Evolutionary conservation across 2,888 invertebrate genomes (phyloP).

Genomic region (Coelopa pilipes): DNA sequence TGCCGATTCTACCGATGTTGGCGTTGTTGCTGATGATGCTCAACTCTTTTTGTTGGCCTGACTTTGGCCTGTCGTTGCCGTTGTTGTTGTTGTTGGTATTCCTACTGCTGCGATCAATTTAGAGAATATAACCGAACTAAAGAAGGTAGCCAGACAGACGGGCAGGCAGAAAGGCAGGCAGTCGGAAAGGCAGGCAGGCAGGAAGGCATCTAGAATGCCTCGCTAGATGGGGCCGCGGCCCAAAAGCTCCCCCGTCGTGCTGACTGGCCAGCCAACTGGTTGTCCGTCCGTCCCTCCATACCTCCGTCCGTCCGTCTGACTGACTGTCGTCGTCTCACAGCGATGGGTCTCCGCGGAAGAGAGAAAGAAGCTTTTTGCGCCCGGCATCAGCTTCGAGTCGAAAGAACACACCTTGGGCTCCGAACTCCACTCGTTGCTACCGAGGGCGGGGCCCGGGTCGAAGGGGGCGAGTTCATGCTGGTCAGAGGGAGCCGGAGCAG

Average conservation of each 20-base stretch:
- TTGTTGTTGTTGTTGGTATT: too few species aligned
- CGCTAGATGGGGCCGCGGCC: constrained; percentile 18
- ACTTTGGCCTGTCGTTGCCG: too few species aligned
- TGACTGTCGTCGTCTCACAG: constrained; percentile 34
- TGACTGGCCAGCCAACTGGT: constrained; percentile 18
- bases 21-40: too few species aligned
- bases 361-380: constrained; percentile 37
- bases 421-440: too few species aligned
- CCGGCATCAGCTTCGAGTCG: constrained; percentile 21
- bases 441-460: too few species aligned
- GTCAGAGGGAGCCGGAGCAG: too few species aligned
- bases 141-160: constrained; percentile 10
- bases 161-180: constrained; percentile 11
- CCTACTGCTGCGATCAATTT: constrained; percentile 27
- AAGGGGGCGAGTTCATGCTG: too few species aligned
- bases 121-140: constrained; percentile 8
- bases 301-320: constrained; percentile 40
- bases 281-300: constrained; percentile 40
- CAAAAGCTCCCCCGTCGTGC: constrained; percentile 14
- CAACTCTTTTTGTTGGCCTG: too few species aligned
- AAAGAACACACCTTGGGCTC: constrained; percentile 40
- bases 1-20: too few species aligned
- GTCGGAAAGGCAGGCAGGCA: not conserved
- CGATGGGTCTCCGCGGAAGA: constrained; percentile 28
- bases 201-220: constrained; percentile 5